Evolutionary conservation across 2,113 vertebrate species (phyloP).

Genomic region (Lanius collurio): DNA sequence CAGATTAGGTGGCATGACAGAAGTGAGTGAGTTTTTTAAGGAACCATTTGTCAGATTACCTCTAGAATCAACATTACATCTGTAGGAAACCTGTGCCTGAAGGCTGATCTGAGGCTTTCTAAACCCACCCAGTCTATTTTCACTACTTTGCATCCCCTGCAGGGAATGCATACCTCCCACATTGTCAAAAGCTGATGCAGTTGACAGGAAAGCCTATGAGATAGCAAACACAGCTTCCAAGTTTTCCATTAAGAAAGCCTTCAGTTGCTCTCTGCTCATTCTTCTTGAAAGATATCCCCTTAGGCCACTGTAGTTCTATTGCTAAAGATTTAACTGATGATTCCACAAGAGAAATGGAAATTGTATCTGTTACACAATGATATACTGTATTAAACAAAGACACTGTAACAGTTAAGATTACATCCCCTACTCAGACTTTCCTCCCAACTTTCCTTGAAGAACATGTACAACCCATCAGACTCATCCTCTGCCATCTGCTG

Average conservation of each 20-base stretch:
- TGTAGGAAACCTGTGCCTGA: background rate
- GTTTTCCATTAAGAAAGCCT: conserved; percentile 45
- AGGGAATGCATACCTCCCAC: conserved; percentile 39
- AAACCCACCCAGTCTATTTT: conserved; percentile 40
- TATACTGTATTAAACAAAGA: background rate
- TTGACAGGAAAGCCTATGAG: conserved; percentile 49
- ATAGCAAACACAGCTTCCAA: conserved; percentile 33
- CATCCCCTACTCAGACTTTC: background rate
- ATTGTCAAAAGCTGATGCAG: background rate
- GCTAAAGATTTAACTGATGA: conserved; percentile 43
- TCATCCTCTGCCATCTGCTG: background rate
- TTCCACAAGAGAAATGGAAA: conserved; percentile 23
- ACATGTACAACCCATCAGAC: background rate
- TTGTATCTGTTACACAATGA: background rate
- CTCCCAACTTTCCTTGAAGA: background rate
- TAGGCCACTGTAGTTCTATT: background rate
- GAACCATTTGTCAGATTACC: background rate
- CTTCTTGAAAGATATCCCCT: conserved; percentile 46
- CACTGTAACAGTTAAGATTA: background rate
- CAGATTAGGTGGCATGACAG: background rate
- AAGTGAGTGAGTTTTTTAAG: background rate
- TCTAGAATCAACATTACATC: conserved; percentile 18
- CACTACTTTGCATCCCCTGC: background rate
- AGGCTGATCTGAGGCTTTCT: background rate
- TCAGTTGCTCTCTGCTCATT: conserved; percentile 5